Evolutionary conservation across 2,113 vertebrate genomes (phyloP).

Genomic region (Nycticorax nycticorax): DNA sequence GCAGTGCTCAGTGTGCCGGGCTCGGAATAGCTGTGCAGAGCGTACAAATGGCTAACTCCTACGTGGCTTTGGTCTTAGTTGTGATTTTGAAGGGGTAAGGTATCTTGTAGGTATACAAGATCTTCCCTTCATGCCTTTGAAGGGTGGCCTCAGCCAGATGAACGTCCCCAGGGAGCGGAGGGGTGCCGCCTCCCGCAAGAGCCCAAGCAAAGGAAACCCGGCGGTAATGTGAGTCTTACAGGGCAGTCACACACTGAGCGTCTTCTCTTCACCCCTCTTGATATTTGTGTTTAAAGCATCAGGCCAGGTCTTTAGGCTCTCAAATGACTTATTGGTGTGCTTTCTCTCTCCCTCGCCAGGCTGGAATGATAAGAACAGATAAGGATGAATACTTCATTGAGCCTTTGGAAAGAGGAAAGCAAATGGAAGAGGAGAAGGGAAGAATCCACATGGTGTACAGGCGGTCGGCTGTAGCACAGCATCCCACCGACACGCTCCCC

Average conservation of each 20-base stretch:
- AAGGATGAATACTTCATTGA: slow-evolving; percentile 97
- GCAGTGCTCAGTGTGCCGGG: fast-evolving
- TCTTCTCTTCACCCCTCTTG: background rate
- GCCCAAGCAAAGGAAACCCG: background rate
- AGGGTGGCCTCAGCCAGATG: background rate
- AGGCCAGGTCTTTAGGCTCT: background rate
- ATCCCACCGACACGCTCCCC: slow-evolving; percentile 45
- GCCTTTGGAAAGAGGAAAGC: slow-evolving; percentile 90
- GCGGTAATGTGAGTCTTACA: background rate
- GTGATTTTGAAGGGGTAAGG: background rate
- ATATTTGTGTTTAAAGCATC: background rate
- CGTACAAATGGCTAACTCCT: background rate
- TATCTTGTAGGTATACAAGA: background rate
- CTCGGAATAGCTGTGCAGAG: too few relatives aligned
- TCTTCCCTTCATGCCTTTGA: background rate
- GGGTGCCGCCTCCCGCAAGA: background rate
- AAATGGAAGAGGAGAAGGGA: slow-evolving; percentile 89
- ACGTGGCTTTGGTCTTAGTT: background rate
- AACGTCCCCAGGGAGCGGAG: background rate
- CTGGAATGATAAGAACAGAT: slow-evolving; percentile 94
- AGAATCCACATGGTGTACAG: slow-evolving; percentile 93
- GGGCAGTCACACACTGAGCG: too few relatives aligned
- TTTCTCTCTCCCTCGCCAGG: slow-evolving; percentile 74
- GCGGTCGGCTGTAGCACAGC: slow-evolving; percentile 80
- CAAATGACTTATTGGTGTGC: background rate